Evolutionary conservation across 2,113 vertebrate species (phyloP), one percentile per base, ranked within the genome.

Genomic region (Ceyx cyanopectus): DNA sequence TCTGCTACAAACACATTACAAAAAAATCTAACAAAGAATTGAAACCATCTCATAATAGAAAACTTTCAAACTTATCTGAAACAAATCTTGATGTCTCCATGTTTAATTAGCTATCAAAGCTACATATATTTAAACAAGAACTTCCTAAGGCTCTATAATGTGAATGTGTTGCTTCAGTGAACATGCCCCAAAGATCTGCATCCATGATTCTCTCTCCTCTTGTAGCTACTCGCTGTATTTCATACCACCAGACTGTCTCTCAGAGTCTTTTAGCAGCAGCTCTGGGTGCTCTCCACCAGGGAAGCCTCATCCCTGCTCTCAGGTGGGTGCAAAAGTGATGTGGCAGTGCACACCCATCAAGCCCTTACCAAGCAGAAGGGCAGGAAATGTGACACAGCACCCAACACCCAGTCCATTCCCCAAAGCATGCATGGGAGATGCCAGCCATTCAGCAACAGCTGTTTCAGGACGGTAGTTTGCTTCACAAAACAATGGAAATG

Each of bases 361-460:
- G 22, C 1, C 5, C 0, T 9, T 5, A 9, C 41, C 1, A 3
- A 68, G 56, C 14, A 10, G 51, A 26, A 50, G 22, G 63, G 3
- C 3, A 2, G 14, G 23, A 41, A 24, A 12, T 5, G 41, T 45
- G 19, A 15, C 43, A 4, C 22, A 30, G 32, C 34, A 2, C 29
- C 10, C 0, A 2, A 4, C 34, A 11, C 2, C 67, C 58, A 2
- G 7, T 8, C 53, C 75, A 5, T 10, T 45, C 7, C 43, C 34
- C 26, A 4, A 61, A 9, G 1, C 0, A 0, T 2, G 14, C 5
- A 0, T 7, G 2, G 41, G 30, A n/a, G 58, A 27, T 8, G 43
- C 41, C 14, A 10, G 27, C 2, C 1, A 7, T n/a, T 2, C 84
- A 32, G 57, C 85, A 63, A 15, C 54, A 20, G 9, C 46, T 10